These are phyloP conservation scores for Myxocyprinus asiaticus DNA, from an alignment of 2,113 vertebrate genomes.

Conservation along the genomic window DNA sequence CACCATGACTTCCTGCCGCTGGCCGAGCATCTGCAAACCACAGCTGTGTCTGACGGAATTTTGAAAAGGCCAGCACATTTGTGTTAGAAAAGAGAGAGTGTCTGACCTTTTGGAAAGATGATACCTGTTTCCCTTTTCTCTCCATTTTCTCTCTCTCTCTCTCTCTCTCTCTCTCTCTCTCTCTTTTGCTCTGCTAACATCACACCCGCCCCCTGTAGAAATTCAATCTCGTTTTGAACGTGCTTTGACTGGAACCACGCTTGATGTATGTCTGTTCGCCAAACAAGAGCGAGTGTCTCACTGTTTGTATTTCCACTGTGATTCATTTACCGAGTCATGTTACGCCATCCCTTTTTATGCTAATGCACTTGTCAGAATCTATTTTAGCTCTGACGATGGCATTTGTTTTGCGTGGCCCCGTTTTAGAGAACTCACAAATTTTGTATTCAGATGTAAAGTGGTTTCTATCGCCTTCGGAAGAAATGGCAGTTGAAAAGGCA, in stretches of 20 bases:
- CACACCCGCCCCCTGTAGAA: conserved; percentile 29
- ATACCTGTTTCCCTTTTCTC: conserved; percentile 49
- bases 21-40: conserved; percentile 23
- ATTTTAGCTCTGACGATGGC: conserved; percentile 48
- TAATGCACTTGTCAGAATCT: conserved; percentile 56
- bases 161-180: conserved; percentile 11
- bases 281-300: conserved; percentile 48
- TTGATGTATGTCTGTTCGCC: neutral
- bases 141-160: conserved; percentile 22
- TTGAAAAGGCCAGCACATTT: conserved; percentile 59
- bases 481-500: conserved; percentile 37
- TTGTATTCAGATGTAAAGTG: conserved; percentile 46
- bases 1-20: too few relatives aligned
- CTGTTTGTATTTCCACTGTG: conserved; percentile 53
- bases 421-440: conserved; percentile 46
- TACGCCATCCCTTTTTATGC: conserved; percentile 49
- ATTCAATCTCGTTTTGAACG: conserved; percentile 48
- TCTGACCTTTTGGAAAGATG: conserved; percentile 60
- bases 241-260: conserved; percentile 20
- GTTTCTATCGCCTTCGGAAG: conserved; percentile 34
- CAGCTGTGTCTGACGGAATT: conserved; percentile 29
- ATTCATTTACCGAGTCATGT: conserved; percentile 53
- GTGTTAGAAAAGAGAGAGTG: conserved; percentile 36
- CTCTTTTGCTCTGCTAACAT: conserved; percentile 19
- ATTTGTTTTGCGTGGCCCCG: conserved; percentile 51